phyloP scores from a whole-genome alignment of 2,888 invertebrate species.

The Scaptomyza reducta region DNA sequence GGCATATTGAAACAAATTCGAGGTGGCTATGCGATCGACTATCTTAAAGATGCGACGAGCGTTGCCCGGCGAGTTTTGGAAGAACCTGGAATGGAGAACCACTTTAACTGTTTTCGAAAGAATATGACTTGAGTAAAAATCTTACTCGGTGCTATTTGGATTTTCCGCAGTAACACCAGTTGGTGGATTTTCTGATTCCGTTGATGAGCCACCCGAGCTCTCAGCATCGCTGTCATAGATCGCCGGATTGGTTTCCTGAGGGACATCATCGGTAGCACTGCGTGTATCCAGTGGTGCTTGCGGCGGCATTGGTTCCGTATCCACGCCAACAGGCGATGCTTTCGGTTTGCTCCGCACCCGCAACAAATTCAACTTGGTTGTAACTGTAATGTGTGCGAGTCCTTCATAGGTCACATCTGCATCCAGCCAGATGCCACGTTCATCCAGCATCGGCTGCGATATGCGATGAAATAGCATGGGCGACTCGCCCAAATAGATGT shows the following conservation, averaged over 20 bases:
- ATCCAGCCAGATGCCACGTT: conserved; percentile 93
- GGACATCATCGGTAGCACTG: conserved; percentile 35
- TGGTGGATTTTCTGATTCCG: conserved; percentile 80
- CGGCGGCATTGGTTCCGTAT: conserved; percentile 11
- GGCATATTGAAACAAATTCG: conserved; percentile 85
- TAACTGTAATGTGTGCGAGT: conserved; percentile 90
- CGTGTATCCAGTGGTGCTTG: conserved; percentile 38
- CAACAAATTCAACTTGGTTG: conserved; percentile 90
- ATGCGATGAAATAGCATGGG: conserved; percentile 87
- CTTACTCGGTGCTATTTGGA: conserved; percentile 69
- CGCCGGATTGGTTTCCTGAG: conserved; percentile 59
- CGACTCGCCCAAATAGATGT: conserved; percentile 88
- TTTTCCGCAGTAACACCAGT: conserved; percentile 55
- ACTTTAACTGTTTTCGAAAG: neutral
- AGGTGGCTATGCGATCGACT: conserved; percentile 84
- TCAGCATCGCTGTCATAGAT: conserved; percentile 84
- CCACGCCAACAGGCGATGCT: conserved; percentile 19
- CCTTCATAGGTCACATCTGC: conserved; percentile 91
- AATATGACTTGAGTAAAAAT: conserved; percentile 1
- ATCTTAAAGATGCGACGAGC: conserved; percentile 83
- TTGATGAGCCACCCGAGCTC: conserved; percentile 83
- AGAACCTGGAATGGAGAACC: conserved; percentile 55
- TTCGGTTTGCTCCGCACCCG: conserved; percentile 77
- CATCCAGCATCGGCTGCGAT: conserved; percentile 89
- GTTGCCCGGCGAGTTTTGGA: conserved; percentile 82